These are phyloP conservation scores for Elysia chlorotica DNA, from an alignment of 1,140 invertebrate species.

Conservation along the genomic window DNA sequence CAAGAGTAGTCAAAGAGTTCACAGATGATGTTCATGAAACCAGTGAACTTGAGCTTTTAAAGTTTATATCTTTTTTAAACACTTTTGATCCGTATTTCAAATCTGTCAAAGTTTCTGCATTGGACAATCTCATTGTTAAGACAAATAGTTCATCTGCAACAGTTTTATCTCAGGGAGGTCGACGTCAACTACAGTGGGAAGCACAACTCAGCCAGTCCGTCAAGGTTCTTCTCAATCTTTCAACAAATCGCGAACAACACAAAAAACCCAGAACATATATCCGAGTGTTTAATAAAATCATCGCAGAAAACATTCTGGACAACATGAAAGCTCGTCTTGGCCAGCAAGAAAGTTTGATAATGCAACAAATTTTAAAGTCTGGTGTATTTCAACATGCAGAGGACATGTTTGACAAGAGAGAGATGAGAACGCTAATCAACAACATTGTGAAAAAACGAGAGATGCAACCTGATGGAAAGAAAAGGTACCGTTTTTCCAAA, in stretches of 20 bases:
- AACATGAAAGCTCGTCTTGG: slow-evolving; percentile 13
- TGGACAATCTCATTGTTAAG: slow-evolving; percentile 24
- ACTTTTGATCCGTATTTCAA: slow-evolving; percentile 33
- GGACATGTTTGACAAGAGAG: too few relatives aligned
- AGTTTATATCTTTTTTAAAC: slow-evolving; percentile 37
- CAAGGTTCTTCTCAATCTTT: slow-evolving; percentile 31
- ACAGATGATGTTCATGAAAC: slow-evolving; percentile 21
- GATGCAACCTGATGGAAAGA: slow-evolving; percentile 10
- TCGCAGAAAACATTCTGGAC: slow-evolving; percentile 33
- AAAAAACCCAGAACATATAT: slow-evolving; percentile 16
- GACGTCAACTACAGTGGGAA: too few relatives aligned
- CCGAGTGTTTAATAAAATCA: slow-evolving; percentile 27
- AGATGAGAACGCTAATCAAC: slow-evolving; percentile 29
- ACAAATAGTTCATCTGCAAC: too few relatives aligned
- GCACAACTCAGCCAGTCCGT: slow-evolving; percentile 26
- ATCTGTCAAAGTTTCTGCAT: slow-evolving; percentile 27
- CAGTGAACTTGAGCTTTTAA: slow-evolving; percentile 31
- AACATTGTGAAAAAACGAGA: slow-evolving; percentile 29
- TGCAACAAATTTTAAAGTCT: slow-evolving; percentile 24
- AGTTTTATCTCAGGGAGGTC: too few relatives aligned
- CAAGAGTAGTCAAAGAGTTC: slow-evolving; percentile 31
- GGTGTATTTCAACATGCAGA: slow-evolving; percentile 27
- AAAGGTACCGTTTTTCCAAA: slow-evolving; percentile 30
- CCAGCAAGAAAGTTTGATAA: slow-evolving; percentile 25
- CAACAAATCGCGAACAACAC: slow-evolving; percentile 21